These are phyloP conservation scores for Tetrax tetrax DNA, from an alignment of 2,113 vertebrate species.

Conservation along the genomic window DNA sequence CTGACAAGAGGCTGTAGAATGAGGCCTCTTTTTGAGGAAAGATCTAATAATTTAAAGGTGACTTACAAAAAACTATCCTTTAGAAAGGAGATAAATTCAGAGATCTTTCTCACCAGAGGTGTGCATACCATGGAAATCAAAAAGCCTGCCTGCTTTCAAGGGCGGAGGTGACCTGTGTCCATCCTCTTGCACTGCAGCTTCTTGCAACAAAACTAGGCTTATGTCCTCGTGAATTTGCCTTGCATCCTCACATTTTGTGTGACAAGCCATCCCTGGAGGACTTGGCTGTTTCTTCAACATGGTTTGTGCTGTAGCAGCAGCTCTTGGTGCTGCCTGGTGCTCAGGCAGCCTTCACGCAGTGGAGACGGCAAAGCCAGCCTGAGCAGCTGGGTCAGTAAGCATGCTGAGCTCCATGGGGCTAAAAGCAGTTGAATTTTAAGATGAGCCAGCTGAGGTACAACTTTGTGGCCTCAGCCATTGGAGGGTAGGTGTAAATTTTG, in stretches of 20 bases:
- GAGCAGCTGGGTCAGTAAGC: background rate
- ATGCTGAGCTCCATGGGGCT: background rate
- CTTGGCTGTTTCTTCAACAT: background rate
- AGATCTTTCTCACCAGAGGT: background rate
- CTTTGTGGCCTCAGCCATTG: background rate
- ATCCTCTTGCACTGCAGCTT: background rate
- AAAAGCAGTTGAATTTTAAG: background rate
- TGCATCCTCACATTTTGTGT: accelerated
- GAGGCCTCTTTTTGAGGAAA: background rate
- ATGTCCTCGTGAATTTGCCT: background rate
- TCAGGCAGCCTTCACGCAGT: background rate
- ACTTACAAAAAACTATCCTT: background rate
- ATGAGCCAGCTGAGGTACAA: background rate
- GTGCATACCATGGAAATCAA: accelerated
- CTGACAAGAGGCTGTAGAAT: background rate
- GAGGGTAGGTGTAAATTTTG: background rate
- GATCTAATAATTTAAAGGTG: slow-evolving; percentile 29
- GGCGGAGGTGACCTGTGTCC: background rate
- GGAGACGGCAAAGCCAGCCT: background rate
- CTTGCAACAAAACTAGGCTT: background rate
- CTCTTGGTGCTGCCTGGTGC: background rate
- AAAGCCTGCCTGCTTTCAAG: background rate
- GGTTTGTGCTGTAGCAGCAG: background rate
- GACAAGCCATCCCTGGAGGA: background rate
- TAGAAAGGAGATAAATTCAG: background rate